Evolutionary conservation across 2,888 invertebrate genomes (phyloP).

Genomic region (Sesamia inferens): DNA sequence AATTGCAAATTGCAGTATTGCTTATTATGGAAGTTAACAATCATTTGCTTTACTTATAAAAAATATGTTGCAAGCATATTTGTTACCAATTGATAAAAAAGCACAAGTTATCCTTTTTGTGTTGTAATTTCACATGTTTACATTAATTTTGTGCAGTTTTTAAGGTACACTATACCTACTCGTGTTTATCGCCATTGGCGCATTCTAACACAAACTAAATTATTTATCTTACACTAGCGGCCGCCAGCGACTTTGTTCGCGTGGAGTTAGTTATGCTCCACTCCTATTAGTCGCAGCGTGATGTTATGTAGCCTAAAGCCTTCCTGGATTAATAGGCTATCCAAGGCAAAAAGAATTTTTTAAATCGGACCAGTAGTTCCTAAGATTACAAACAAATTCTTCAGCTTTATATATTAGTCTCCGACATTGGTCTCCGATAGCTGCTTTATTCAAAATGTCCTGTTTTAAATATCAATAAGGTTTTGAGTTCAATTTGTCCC

Average conservation of each 20-base stretch:
- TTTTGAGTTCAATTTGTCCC: neutral
- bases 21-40: neutral
- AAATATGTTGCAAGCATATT: neutral
- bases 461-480: neutral
- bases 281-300: too few relatives aligned
- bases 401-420: too few relatives aligned
- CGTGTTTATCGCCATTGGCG: neutral
- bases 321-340: too few relatives aligned
- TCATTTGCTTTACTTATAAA: neutral
- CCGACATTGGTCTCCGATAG: too few relatives aligned
- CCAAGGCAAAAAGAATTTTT: too few relatives aligned
- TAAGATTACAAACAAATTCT: too few relatives aligned
- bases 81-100: neutral
- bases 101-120: neutral
- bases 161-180: neutral
- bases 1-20: neutral
- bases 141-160: conserved; percentile 24
- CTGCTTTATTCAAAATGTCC: neutral
- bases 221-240: too few relatives aligned
- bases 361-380: too few relatives aligned
- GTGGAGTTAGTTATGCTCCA: too few relatives aligned
- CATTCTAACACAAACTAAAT: neutral
- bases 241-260: too few relatives aligned
- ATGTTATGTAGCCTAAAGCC: too few relatives aligned
- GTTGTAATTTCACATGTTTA: neutral